A percentile compares a stretch with the other conserved stretches of the same genome.
Evolutionary conservation across 2,888 invertebrate species (phyloP).

Genomic region (Papilio gigon): DNA sequence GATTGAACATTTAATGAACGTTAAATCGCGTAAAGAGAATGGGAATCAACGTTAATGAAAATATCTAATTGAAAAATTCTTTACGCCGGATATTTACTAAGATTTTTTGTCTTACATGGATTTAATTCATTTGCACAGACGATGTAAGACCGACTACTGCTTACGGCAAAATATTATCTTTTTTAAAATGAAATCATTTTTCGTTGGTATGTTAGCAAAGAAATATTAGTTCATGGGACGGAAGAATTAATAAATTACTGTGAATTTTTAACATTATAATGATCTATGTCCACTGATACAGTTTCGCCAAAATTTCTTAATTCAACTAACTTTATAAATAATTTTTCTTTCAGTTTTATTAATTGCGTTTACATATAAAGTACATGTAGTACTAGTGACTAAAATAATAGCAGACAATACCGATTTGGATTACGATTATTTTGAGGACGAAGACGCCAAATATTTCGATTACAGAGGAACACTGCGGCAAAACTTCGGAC

Average conservation of each 20-base stretch:
- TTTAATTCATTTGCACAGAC: neutral
- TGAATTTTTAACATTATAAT: no score
- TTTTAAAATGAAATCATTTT: neutral
- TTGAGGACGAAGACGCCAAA: neutral
- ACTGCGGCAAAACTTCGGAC: conserved; percentile 47
- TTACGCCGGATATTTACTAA: conserved; percentile 6
- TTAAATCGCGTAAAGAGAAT: conserved; percentile 1
- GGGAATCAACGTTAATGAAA: conserved; percentile 22
- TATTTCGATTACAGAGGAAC: conserved; percentile 48
- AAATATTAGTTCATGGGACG: neutral
- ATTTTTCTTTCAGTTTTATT: conserved; percentile 16
- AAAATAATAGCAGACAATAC: neutral
- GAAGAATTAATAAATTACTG: no score
- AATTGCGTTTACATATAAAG: conserved; percentile 7
- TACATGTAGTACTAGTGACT: no score
- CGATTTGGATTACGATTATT: neutral
- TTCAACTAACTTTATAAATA: neutral
- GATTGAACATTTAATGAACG: neutral
- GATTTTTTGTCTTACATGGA: neutral
- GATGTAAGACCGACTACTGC: neutral
- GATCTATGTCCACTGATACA: no score
- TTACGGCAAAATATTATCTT: neutral
- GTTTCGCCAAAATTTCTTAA: no score
- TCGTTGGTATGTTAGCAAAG: neutral
- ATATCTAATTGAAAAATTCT: conserved; percentile 38